Evolutionary conservation across 1,140 invertebrate genomes (phyloP), one percentile per base, ranked within the genome.

Genomic region (Vanessa atalanta): DNA sequence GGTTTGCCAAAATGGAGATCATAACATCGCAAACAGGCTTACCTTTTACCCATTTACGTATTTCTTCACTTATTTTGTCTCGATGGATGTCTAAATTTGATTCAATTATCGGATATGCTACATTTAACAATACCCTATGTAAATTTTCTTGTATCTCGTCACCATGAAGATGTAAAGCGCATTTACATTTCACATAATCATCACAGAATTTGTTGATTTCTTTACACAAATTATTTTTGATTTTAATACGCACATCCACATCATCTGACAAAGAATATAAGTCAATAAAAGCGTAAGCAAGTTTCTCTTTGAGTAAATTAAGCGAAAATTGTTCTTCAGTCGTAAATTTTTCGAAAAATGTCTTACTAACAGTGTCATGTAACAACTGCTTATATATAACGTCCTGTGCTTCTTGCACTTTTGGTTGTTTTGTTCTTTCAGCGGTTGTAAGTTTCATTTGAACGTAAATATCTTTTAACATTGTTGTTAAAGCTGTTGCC

Each of bases 281-380:
- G 43, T 74, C 66, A 26, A 74, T 74, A 65, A 74, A 74, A n/a
- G 72, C 66, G 53, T 74, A 47, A 57, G 66, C 72, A 47, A 74
- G 43, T 31, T 61, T 74, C 55, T 74, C 66, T 69, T 74, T 74
- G 6, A 64, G 60, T 37, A 74, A 31, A 69, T 69, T 60, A 53
- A 74, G 65, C 20, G 48, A 50, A 11, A 69, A 8, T 55, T 64
- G 48, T 50, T 69, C 72, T 11, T 48, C 16, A 15, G 47, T 37
- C 61, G 72, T n/a, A 5, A 47, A 11, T 16, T 74, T 65, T 23
- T 47, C 23, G 43, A 69, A 67, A 31, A 74, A 65, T 13, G 72
- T 74, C 16, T 69, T 69, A 15, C 48, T 69, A 53, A 69, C 20
- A 47, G 72, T 74, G 55, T 69, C 60, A 23, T 61, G 31, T 55